A percentile compares a stretch with the other conserved stretches of the same genome.
Evolutionary conservation across 2,888 invertebrate genomes (phyloP).

Genomic region (Drosophila mettleri): DNA sequence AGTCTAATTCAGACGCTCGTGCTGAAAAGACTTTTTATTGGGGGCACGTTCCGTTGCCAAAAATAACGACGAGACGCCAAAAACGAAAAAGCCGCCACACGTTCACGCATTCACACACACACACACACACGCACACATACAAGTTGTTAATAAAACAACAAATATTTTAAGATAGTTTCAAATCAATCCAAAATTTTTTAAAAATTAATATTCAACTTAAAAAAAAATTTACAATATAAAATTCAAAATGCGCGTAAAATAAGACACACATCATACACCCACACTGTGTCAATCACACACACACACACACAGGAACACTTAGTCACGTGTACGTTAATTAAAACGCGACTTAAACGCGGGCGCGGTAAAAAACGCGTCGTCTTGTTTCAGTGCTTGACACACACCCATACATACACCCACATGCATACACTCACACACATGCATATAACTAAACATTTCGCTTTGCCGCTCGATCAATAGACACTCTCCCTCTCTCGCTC

Average conservation of each 20-base stretch:
- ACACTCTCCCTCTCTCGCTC: slow-evolving; percentile 19
- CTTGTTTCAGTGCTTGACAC: slow-evolving; percentile 36
- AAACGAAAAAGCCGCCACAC: slow-evolving; percentile 29
- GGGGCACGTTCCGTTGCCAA: slow-evolving; percentile 73
- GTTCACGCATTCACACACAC: slow-evolving; percentile 31
- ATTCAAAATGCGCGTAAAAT: slow-evolving; percentile 52
- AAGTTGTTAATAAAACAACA: slow-evolving; percentile 20
- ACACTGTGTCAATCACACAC: too few relatives aligned
- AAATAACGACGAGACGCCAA: slow-evolving; percentile 32
- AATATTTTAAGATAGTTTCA: slow-evolving; percentile 3
- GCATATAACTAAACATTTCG: slow-evolving; percentile 10
- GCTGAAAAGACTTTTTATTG: slow-evolving; percentile 85
- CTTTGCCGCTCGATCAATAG: slow-evolving; percentile 37
- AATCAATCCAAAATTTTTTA: neutral
- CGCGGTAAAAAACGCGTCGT: slow-evolving; percentile 40
- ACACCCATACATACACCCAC: slow-evolving; percentile 12
- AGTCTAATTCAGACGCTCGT: slow-evolving; percentile 85
- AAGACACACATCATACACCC: slow-evolving; percentile 21
- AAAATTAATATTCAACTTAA: neutral
- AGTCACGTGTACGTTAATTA: slow-evolving; percentile 30
- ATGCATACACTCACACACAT: slow-evolving; percentile 15
- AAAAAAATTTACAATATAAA: neutral
- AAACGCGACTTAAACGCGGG: slow-evolving; percentile 25
- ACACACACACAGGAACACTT: slow-evolving; percentile 4
- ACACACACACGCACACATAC: slow-evolving; percentile 9